phyloP scores from a whole-genome alignment of 2,113 vertebrate genomes.

The Chiloscyllium plagiosum region DNA sequence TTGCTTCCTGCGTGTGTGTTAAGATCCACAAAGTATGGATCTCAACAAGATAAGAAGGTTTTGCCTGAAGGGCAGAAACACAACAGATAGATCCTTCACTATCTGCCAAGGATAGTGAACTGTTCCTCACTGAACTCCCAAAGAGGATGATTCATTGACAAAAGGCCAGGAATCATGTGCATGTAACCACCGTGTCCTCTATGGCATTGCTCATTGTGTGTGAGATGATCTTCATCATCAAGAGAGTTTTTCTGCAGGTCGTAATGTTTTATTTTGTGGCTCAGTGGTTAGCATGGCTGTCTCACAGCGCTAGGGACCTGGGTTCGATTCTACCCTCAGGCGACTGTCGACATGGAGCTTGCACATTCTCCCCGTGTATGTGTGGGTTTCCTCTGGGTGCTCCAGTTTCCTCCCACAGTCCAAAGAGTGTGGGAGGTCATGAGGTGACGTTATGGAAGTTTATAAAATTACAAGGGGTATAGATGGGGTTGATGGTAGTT shows the following conservation, averaged over 20 bases:
- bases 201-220: not conserved
- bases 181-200: not conserved
- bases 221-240: not conserved
- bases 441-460: no score
- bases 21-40: not conserved
- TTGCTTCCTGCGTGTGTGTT: not conserved
- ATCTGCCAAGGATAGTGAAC: not conserved
- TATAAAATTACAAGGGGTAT: no score
- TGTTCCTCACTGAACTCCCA: not conserved
- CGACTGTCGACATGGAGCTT: no score
- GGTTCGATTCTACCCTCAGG: no score
- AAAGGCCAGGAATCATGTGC: not conserved
- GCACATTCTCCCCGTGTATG: no score
- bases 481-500: no score
- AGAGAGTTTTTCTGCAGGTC: not conserved
- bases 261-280: not conserved
- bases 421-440: no score
- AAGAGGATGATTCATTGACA: not conserved
- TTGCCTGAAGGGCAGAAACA: not conserved
- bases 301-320: no score
- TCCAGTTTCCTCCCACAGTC: no score
- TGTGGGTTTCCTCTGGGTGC: no score
- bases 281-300: no score
- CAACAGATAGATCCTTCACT: no score
- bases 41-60: not conserved